Evolutionary conservation across 2,888 invertebrate genomes (phyloP).

Genomic region (Melanostoma scalare): DNA sequence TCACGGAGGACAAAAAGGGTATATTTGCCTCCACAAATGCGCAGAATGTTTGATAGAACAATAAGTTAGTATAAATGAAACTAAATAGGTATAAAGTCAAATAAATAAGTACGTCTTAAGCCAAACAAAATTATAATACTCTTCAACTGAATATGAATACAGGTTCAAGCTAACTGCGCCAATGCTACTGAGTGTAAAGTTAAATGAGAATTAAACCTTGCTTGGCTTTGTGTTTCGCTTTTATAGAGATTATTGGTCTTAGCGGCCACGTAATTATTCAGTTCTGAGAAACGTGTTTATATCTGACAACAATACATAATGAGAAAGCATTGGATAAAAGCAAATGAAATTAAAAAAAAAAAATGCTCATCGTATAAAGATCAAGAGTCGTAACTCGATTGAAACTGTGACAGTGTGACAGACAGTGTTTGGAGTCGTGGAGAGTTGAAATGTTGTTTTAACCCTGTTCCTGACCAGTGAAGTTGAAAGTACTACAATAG

Average conservation of each 20-base stretch:
- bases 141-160: too few relatives aligned
- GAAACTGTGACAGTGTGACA: too few relatives aligned
- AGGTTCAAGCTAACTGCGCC: too few relatives aligned
- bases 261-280: neutral
- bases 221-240: neutral
- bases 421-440: too few relatives aligned
- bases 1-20: constrained; percentile 80
- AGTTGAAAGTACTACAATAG: too few relatives aligned
- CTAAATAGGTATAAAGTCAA: neutral
- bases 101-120: neutral
- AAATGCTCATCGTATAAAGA: neutral
- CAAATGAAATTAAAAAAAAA: neutral
- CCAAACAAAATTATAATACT: neutral
- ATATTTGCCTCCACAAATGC: constrained; percentile 81
- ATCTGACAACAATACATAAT: neutral
- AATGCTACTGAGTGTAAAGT: too few relatives aligned
- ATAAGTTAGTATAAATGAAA: constrained; percentile 1
- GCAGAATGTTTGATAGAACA: constrained; percentile 77
- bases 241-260: neutral
- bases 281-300: neutral
- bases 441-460: too few relatives aligned
- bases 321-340: neutral
- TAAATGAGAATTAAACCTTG: too few relatives aligned
- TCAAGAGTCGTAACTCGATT: too few relatives aligned
- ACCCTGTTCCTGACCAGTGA: too few relatives aligned